Evolutionary conservation across 2,797 vertebrate species (phyloP).

Genomic region (Synanceia verrucosa): DNA sequence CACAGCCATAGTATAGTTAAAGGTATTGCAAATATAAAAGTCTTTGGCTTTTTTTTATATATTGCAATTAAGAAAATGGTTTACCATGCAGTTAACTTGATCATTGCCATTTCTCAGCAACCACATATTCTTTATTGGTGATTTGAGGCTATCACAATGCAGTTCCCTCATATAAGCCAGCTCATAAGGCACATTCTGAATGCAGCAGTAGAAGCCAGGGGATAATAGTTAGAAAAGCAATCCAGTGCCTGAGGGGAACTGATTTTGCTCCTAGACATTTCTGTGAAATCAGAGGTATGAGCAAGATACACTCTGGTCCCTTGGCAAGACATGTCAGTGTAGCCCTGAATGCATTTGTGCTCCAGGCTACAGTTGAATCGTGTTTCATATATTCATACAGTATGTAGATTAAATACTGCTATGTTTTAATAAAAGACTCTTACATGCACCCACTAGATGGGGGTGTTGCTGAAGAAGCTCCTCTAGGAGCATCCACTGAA

Average conservation of each 20-base stretch:
- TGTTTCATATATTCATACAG: not conserved
- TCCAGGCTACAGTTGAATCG: not conserved
- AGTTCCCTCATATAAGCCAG: not conserved
- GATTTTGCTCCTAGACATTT: not conserved
- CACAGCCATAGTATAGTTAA: not conserved
- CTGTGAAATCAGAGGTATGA: not conserved
- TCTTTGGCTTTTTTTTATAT: no score
- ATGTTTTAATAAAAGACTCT: not conserved
- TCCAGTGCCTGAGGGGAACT: not conserved
- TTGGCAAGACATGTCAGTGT: not conserved
- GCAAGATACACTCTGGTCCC: not conserved
- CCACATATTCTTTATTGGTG: not conserved
- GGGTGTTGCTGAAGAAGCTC: conserved; percentile 35
- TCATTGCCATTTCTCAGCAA: not conserved
- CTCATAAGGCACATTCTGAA: not conserved
- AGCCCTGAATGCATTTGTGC: not conserved
- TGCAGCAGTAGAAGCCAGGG: not conserved
- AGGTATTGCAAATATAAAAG: no score
- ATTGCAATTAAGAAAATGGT: not conserved
- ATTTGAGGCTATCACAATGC: not conserved
- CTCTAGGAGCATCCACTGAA: not conserved
- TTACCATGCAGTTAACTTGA: not conserved
- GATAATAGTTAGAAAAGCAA: not conserved
- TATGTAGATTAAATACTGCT: no score
- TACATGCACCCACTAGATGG: conserved; percentile 53